Percentiles rank a stretch among this genome's conserved stretches.
These are phyloP conservation scores for Cistogaster globosa DNA, from an alignment of 2,888 invertebrate genomes.

Conservation along the genomic window DNA sequence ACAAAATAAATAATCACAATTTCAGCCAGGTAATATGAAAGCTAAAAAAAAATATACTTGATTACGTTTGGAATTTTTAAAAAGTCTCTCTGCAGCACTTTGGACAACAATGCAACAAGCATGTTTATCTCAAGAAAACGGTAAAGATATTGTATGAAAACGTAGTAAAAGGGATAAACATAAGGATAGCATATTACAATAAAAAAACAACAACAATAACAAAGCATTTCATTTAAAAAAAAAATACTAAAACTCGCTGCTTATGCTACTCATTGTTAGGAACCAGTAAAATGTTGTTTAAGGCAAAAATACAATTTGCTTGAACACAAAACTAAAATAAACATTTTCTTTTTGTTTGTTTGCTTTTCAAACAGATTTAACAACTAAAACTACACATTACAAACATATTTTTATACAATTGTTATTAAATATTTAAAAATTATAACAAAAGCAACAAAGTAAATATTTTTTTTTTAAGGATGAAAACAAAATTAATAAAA, in stretches of 20 bases:
- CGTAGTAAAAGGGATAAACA: neutral
- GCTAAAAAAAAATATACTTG: conserved; percentile 47
- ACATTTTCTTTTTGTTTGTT: conserved; percentile 5
- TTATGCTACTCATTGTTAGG: conserved; percentile 40
- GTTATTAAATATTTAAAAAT: too few species aligned
- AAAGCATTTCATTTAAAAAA: conserved; percentile 14
- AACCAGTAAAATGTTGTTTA: neutral
- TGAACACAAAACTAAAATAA: conserved; percentile 28
- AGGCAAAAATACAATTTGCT: conserved; percentile 39
- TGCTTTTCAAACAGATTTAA: neutral
- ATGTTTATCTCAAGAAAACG: conserved; percentile 3
- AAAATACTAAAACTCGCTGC: conserved; percentile 28
- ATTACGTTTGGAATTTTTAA: conserved; percentile 66
- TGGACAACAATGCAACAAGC: conserved; percentile 17
- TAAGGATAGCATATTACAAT: neutral
- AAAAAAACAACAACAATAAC: neutral
- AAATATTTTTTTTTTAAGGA: too few species aligned
- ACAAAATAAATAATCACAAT: conserved; percentile 37
- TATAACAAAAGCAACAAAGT: too few species aligned
- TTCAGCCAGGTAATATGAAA: conserved; percentile 53
- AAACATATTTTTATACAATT: too few species aligned
- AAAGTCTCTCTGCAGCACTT: conserved; percentile 31
- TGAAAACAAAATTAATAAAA: too few species aligned
- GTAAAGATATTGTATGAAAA: conserved; percentile 26
- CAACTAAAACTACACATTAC: neutral